Conservation (phyloP, 2,797 vertebrate species). For the Morelia viridis region DNA sequence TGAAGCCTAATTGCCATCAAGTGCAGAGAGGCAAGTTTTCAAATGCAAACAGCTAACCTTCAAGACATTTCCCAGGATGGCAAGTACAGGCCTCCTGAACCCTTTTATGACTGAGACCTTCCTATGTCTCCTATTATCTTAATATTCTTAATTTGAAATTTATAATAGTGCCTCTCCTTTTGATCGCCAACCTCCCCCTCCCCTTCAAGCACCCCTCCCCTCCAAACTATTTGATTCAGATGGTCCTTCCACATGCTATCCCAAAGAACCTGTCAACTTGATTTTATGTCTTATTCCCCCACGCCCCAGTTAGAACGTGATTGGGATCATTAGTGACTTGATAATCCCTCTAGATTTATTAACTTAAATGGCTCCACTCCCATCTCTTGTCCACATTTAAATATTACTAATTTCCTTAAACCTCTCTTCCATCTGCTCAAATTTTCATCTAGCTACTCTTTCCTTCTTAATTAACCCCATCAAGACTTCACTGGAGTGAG, state of each 20-base stretch:
- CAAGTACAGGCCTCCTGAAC: conserved; percentile 49
- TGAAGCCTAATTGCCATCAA: not conserved
- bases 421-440: conserved; percentile 59
- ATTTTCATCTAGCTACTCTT: conserved; percentile 62
- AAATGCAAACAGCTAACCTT: conserved; percentile 45
- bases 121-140: conserved; percentile 37
- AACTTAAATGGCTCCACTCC: conserved; percentile 62
- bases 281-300: conserved; percentile 59
- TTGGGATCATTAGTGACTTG: conserved; percentile 71
- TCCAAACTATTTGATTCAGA: conserved; percentile 9
- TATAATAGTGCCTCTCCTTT: not conserved
- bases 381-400: conserved; percentile 62
- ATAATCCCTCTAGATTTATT: conserved; percentile 77
- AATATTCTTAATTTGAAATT: conserved; percentile 26
- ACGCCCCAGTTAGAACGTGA: conserved; percentile 59
- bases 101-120: conserved; percentile 40
- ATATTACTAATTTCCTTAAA: conserved; percentile 63
- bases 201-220: not conserved
- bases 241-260: conserved; percentile 34
- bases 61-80: conserved; percentile 46
- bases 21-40: not conserved
- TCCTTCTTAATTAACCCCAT: conserved; percentile 46
- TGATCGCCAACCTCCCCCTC: not conserved
- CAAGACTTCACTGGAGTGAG: conserved; percentile 48
- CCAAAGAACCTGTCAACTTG: conserved; percentile 52